Base-by-base conservation (phyloP, 2,888 invertebrate genomes). In the Ganaspis brasiliensis region DNA sequence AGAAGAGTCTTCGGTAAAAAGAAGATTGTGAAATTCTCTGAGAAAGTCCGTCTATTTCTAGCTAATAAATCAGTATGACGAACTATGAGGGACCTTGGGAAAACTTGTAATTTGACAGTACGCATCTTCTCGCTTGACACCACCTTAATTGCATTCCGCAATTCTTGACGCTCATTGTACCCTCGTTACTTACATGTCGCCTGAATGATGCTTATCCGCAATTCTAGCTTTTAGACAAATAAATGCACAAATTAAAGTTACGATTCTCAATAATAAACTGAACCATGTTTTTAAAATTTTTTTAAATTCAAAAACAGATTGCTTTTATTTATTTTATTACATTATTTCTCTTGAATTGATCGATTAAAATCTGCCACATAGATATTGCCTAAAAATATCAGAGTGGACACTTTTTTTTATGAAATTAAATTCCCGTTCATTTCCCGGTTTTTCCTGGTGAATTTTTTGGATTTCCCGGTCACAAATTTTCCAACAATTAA, bases 71-170 rank as follows among this genome's bases (percentile, higher is more conserved):
- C 79, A 81, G 81, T 79, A 79, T 80, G 81, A 81, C 79, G 78
- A 81, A 81, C 74, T 78, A 74, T 75, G 70, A 72, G 77, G 73
- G 74, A 77, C 72, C 73, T 75, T 75, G 79, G 78, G 80, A 82
- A 80, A 82, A 80, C 79, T 82, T 79, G 79, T 79, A 79, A 82
- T 82, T 82, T 82, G 81, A 81, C 81, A 80, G 80, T 80, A 77
- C 80, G 77, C 80, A 77, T 82, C 81, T 71, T 76, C 74, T 77
- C 77, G 74, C 77, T 74, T 75, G 72, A 31, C 79, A 67, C 59
- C 77, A 72, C 75, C 78, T 82, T 82, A 82, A 82, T 80, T 82
- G 80, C 82, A 82, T 82, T 82, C 82, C 82, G 78, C 79, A 78
- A 74, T 72, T 76, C 74, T 79, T 79, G 45, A 52, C 74, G 70